A percentile compares a stretch with the other conserved stretches of the same genome.
Evolutionary conservation across 2,888 invertebrate species (phyloP).

Genomic region (Abscondita cerata): DNA sequence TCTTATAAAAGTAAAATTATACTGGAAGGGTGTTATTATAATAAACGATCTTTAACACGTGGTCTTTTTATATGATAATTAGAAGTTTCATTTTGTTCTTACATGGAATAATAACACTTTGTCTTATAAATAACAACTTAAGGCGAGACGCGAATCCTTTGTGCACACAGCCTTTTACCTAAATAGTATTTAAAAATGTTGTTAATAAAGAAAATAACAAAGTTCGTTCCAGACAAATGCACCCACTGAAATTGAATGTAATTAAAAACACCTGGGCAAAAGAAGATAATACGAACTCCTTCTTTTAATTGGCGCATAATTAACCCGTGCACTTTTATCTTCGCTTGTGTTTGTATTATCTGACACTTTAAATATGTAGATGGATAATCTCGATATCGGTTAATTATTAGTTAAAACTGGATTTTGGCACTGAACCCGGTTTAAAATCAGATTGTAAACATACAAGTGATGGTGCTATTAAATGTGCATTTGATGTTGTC

Average conservation of each 20-base stretch:
- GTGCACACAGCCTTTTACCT: slow-evolving; percentile 4
- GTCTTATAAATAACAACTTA: slow-evolving; percentile 12
- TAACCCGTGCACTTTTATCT: slow-evolving; percentile 17
- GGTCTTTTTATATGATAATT: slow-evolving; percentile 41
- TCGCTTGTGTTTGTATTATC: slow-evolving; percentile 7
- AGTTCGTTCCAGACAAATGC: too few species aligned
- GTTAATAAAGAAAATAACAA: neutral
- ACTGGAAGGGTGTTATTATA: slow-evolving; percentile 42
- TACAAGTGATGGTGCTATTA: too few species aligned
- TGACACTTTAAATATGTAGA: slow-evolving; percentile 19
- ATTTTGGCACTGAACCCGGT: too few species aligned
- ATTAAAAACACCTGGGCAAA: slow-evolving; percentile 2
- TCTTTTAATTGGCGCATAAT: slow-evolving; percentile 11
- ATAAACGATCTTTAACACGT: slow-evolving; percentile 42
- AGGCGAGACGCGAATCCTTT: slow-evolving; percentile 4
- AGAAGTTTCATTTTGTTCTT: slow-evolving; percentile 34
- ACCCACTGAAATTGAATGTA: slow-evolving; percentile 2
- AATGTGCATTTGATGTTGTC: too few species aligned
- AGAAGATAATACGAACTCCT: neutral
- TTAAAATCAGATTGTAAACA: too few species aligned
- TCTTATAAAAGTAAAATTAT: slow-evolving; percentile 33
- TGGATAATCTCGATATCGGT: slow-evolving; percentile 13
- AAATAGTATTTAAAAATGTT: neutral
- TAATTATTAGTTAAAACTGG: slow-evolving; percentile 9
- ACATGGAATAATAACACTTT: slow-evolving; percentile 26